Evolutionary conservation across 2,113 vertebrate genomes (phyloP).

Genomic region (Pluvianellus socialis): DNA sequence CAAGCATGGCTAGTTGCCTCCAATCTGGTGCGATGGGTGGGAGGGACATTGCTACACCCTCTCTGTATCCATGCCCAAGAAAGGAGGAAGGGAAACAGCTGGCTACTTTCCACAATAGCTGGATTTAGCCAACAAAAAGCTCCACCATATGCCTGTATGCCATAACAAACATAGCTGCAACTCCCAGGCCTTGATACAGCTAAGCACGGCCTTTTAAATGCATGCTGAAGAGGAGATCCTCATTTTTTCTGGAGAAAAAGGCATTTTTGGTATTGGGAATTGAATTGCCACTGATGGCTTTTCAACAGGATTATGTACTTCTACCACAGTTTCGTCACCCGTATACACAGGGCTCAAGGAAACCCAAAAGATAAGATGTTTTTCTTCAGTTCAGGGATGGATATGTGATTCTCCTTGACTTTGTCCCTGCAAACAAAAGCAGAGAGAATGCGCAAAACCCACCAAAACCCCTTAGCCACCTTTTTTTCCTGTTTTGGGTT

Average conservation of each 20-base stretch:
- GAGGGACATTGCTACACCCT: neutral
- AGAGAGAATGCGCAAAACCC: neutral
- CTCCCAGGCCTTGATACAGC: neutral
- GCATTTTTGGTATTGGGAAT: neutral
- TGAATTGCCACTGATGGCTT: neutral
- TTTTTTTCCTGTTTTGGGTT: neutral
- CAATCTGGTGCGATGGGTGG: neutral
- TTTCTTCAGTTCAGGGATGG: neutral
- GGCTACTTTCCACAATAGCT: neutral
- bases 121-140: neutral
- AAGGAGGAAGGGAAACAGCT: neutral
- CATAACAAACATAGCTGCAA: neutral
- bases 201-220: neutral
- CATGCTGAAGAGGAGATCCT: neutral
- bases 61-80: neutral
- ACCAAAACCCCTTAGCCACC: neutral
- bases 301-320: neutral
- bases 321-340: neutral
- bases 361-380: neutral
- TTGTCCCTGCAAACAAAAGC: neutral
- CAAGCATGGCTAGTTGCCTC: neutral
- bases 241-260: neutral
- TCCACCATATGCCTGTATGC: fast-evolving
- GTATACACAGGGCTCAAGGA: neutral
- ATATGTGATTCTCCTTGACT: neutral